These are phyloP conservation scores for Mimachlamys varia DNA, from an alignment of 2,888 invertebrate genomes.

Conservation along the genomic window DNA sequence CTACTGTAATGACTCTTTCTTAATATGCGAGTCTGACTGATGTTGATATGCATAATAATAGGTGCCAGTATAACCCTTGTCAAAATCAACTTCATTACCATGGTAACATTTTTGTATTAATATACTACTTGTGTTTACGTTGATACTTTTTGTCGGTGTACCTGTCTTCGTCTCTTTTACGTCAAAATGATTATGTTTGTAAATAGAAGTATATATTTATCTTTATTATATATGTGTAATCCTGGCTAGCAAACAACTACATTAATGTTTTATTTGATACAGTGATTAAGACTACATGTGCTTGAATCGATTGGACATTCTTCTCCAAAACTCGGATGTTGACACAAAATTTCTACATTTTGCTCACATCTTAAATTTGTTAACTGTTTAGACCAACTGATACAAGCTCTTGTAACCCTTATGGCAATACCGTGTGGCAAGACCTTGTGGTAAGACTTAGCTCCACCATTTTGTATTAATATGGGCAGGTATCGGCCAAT, in stretches of 20 bases:
- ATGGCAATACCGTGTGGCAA: too few species aligned
- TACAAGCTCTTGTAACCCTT: too few species aligned
- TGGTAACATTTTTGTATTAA: background rate
- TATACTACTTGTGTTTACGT: background rate
- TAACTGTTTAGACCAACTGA: background rate
- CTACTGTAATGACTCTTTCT: background rate
- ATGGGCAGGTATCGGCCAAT: background rate
- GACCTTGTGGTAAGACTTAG: too few species aligned
- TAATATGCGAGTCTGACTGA: background rate
- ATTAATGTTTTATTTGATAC: background rate
- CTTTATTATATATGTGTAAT: background rate
- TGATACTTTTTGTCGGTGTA: background rate
- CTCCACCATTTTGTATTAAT: too few species aligned
- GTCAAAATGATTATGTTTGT: background rate
- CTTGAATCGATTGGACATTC: background rate
- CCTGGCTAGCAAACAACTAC: background rate
- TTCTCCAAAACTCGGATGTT: too few species aligned
- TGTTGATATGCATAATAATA: background rate
- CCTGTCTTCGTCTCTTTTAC: background rate
- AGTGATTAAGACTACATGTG: background rate
- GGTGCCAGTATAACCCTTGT: background rate
- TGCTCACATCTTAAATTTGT: background rate
- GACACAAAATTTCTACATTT: too few species aligned
- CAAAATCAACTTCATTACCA: background rate
- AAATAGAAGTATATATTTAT: constrained; percentile 10